Percentiles rank a stretch among this genome's conserved stretches.
Evolutionary conservation across 2,113 vertebrate species (phyloP).

Genomic region (Myotis davidii): DNA sequence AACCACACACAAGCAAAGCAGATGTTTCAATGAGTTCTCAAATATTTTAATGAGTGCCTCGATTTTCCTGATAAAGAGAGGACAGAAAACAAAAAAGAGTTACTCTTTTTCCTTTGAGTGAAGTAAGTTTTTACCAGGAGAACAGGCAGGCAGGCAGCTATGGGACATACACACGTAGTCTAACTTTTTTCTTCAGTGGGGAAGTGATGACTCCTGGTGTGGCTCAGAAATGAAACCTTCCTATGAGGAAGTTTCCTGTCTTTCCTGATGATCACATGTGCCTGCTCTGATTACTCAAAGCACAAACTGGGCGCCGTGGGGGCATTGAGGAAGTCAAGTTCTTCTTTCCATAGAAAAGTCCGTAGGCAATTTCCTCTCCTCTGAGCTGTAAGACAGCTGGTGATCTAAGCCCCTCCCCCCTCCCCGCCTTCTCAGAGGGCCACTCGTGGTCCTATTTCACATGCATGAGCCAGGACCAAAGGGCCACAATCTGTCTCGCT

Average conservation of each 20-base stretch:
- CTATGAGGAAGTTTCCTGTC: slow-evolving; percentile 58
- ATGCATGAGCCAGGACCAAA: background rate
- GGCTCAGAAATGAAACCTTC: slow-evolving; percentile 40
- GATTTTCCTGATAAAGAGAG: slow-evolving; percentile 61
- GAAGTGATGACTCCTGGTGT: slow-evolving; percentile 42
- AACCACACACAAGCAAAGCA: slow-evolving; percentile 80
- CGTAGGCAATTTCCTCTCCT: slow-evolving; percentile 18
- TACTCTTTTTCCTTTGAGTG: slow-evolving; percentile 72
- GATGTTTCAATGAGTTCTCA: slow-evolving; percentile 82
- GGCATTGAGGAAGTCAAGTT: background rate
- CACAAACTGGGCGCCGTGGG: background rate
- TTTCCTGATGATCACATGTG: slow-evolving; percentile 41
- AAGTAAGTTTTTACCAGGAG: slow-evolving; percentile 69
- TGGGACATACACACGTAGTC: background rate
- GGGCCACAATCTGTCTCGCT: background rate
- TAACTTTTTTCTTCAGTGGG: slow-evolving; percentile 20
- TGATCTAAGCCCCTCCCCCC: background rate
- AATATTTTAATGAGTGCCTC: slow-evolving; percentile 65
- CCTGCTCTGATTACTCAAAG: slow-evolving; percentile 18
- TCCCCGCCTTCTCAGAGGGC: background rate
- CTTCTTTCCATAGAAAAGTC: slow-evolving; percentile 2
- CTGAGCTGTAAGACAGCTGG: slow-evolving; percentile 20
- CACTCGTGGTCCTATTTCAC: background rate
- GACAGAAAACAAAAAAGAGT: background rate
- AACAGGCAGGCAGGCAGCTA: slow-evolving; percentile 38